Conservation (phyloP, 2,797 vertebrate species). For the Rhabdophis nuchalis region DNA sequence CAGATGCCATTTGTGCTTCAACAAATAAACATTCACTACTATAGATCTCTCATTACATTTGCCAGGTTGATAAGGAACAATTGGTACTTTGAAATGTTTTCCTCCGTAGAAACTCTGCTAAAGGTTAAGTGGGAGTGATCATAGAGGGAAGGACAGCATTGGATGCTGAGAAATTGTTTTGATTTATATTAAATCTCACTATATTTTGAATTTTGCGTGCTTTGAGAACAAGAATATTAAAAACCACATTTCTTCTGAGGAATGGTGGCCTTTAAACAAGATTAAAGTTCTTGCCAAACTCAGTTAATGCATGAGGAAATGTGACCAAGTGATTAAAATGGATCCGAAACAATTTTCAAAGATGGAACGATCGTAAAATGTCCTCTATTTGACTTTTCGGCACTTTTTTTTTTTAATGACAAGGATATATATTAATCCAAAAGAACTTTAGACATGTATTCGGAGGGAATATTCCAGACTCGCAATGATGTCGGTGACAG, state of each 20-base stretch:
- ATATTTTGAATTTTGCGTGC: slow-evolving; percentile 19
- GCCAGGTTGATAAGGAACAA: background rate
- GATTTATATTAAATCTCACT: slow-evolving; percentile 27
- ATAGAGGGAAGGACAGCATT: background rate
- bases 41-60: background rate
- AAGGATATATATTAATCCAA: background rate
- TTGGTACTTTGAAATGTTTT: background rate
- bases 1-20: background rate
- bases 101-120: slow-evolving; percentile 20
- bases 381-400: background rate
- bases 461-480: background rate
- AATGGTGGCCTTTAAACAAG: slow-evolving; percentile 37
- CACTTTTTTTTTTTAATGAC: background rate
- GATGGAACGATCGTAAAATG: background rate
- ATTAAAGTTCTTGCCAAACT: slow-evolving; percentile 33
- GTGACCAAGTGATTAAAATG: slow-evolving; percentile 25
- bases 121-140: background rate
- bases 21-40: background rate
- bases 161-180: background rate
- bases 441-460: background rate
- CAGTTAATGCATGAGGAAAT: background rate
- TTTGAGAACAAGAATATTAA: background rate
- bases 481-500: background rate
- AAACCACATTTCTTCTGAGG: slow-evolving; percentile 20
- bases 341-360: slow-evolving; percentile 3